Base-by-base conservation (phyloP, 2,113 vertebrate species). In the Egretta garzetta region DNA sequence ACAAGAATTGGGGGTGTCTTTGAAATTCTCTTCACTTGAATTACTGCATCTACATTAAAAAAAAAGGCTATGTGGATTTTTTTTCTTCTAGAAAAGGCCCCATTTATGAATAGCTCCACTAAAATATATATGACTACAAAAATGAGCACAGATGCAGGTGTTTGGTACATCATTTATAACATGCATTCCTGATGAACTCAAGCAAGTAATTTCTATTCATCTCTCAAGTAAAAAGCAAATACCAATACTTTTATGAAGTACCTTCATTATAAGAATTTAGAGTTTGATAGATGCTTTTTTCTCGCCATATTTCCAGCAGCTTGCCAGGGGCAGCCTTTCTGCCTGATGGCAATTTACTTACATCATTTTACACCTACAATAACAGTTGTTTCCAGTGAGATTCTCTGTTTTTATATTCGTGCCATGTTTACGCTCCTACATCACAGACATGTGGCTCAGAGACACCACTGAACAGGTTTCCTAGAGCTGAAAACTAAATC, bases 161-260 rank as follows among this genome's bases (percentile, higher is more conserved):
- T 63, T 82, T 80, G 62, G 37, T 79, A 37, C 45, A 63, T 90
- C 77, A 86, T 70, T 95, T 88, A 22, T 50, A 95, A 76, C 39
- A 35, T 14, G 10, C 58, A 87, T 97, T 96, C 77, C 92, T 58
- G 77, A 56, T 79, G 64, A 95, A 89, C 14, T 93, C 70, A 79
- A 90, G 53, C 62, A 92, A 86, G 60, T 72, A 14, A 82, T 72
- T 94, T 85, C 91, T 71, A 87, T 94, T 86, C 21, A 74, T 81
- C 63, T 81, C 86, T n/a, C 41, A 89, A 84, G 52, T 75, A 56
- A 76, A 93, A 96, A 82, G 81, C 70, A 91, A 94, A 94, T 82
- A 50, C 60, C 81, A 75, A 14, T 8, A 70, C 30, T 76, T 55
- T 16, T 45, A 72, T 47, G 52, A 91, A 75, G 71, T 52, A 55